These are phyloP conservation scores for Entomobrya proxima DNA, from an alignment of 2,888 invertebrate species.

Conservation along the genomic window DNA sequence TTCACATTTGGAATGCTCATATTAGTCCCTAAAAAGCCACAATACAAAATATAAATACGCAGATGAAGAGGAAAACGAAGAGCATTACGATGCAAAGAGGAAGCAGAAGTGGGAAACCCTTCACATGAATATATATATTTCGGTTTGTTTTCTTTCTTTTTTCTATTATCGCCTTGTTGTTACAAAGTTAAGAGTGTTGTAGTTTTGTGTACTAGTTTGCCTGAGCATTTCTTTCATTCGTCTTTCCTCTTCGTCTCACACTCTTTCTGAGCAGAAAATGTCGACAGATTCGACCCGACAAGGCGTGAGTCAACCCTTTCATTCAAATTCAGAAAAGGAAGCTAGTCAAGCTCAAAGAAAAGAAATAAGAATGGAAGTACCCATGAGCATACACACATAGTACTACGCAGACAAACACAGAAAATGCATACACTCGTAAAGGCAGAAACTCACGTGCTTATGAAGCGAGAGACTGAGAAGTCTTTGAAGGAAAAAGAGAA, in stretches of 20 bases:
- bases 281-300: conserved; percentile 67
- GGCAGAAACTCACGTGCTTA: conserved; percentile 6
- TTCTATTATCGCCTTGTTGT: conserved; percentile 27
- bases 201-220: conserved; percentile 7
- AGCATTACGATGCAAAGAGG: conserved; percentile 19
- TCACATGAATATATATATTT: too few species aligned
- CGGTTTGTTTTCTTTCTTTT: conserved; percentile 20
- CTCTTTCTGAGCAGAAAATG: conserved; percentile 46
- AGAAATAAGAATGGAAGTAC: conserved; percentile 61
- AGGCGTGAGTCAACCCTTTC: conserved; percentile 68
- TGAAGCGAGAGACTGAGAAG: conserved; percentile 33
- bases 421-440: conserved; percentile 20
- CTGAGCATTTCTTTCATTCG: conserved; percentile 47
- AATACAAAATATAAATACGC: conserved; percentile 50
- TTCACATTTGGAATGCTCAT: conserved; percentile 60
- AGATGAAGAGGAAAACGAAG: conserved; percentile 41
- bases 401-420: conserved; percentile 13
- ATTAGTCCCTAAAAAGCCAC: conserved; percentile 34
- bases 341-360: conserved; percentile 62
- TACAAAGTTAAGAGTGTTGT: conserved; percentile 42
- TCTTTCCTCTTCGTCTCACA: conserved; percentile 11
- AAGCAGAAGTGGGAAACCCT: neutral
- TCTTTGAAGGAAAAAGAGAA: neutral
- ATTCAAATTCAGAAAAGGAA: conserved; percentile 65
- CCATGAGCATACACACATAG: conserved; percentile 6